Conservation (phyloP, 2,888 invertebrate species). For the Syritta pipiens region DNA sequence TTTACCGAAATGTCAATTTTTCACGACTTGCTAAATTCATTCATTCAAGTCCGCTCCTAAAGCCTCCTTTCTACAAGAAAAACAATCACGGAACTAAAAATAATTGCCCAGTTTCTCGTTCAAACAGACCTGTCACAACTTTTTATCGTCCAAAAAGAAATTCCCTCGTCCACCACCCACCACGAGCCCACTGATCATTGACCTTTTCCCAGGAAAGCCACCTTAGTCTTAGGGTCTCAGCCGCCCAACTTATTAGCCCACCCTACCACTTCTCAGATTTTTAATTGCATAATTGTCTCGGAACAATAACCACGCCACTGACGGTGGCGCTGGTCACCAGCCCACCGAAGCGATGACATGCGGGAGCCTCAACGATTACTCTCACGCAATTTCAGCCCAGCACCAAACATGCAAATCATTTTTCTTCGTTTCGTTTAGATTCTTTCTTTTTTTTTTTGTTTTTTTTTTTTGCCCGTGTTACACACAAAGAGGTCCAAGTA, state of each 20-base stretch:
- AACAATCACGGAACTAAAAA: no score
- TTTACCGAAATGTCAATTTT: no score
- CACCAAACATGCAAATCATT: no score
- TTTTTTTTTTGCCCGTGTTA: slow-evolving; percentile 18
- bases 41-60: no score
- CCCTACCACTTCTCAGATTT: slow-evolving; percentile 12
- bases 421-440: no score
- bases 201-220: not conserved
- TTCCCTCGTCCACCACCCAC: no score
- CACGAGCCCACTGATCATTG: not conserved
- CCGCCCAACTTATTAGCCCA: slow-evolving; percentile 11
- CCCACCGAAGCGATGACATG: slow-evolving; percentile 36
- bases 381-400: slow-evolving; percentile 59
- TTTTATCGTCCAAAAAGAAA: no score
- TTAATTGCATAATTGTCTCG: slow-evolving; percentile 41
- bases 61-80: no score
- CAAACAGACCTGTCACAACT: no score
- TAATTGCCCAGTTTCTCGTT: no score
- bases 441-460: no score
- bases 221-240: not conserved
- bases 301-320: slow-evolving; percentile 14
- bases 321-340: slow-evolving; percentile 17
- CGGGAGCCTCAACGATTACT: slow-evolving; percentile 51
- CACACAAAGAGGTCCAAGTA: slow-evolving; percentile 30
- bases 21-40: no score